Evolutionary conservation across 92 coral and sea anemone species (phyloP).

Genomic region (Paragorgia papillata): DNA sequence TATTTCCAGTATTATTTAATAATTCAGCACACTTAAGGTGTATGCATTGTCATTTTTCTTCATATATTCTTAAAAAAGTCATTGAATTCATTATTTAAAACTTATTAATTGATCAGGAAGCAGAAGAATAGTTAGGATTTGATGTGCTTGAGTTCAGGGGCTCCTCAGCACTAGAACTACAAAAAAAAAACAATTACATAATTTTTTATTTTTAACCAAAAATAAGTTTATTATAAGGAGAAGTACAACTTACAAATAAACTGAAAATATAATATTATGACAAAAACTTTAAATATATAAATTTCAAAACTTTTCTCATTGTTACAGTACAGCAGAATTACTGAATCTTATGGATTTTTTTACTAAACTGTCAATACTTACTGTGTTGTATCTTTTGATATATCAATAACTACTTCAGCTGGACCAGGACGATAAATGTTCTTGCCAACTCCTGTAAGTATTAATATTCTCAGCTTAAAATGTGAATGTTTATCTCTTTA

Average conservation of each 20-base stretch:
- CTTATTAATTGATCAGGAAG: slow-evolving; percentile 11
- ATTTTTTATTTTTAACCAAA: background rate
- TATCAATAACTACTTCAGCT: slow-evolving; percentile 36
- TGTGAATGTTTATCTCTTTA: no score
- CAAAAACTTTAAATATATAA: no score
- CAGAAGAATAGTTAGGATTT: slow-evolving; percentile 31
- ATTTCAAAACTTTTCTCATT: no score
- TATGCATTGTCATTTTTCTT: no score
- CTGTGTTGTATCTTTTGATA: slow-evolving; percentile 36
- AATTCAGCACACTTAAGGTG: no score
- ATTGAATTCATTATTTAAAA: background rate
- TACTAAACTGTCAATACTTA: no score
- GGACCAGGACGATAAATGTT: slow-evolving; percentile 43
- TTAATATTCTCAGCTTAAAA: no score
- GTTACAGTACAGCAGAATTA: no score
- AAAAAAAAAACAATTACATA: background rate
- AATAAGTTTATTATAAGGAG: background rate
- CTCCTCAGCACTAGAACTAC: background rate
- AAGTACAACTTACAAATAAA: no score
- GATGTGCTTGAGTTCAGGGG: background rate
- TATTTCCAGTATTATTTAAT: no score
- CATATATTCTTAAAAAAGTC: background rate
- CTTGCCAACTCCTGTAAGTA: slow-evolving; percentile 26
- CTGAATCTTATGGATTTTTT: no score
- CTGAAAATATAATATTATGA: no score